A percentile compares a stretch with the other conserved stretches of the same genome.
These are phyloP conservation scores for Corydoras maculifer DNA, from an alignment of 2,113 vertebrate species.

Conservation along the genomic window DNA sequence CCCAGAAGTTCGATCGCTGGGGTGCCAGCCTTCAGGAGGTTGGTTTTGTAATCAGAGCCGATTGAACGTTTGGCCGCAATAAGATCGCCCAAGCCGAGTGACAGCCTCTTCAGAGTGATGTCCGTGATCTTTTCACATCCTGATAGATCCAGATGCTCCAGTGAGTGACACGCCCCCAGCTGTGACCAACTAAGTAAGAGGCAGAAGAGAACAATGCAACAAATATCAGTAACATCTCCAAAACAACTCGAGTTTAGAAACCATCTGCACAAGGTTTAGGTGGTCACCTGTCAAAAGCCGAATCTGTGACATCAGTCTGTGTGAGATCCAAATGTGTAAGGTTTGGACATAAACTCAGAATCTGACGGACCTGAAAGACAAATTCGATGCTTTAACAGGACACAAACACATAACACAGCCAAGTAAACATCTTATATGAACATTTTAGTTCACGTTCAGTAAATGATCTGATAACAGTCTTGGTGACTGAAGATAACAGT, in stretches of 20 bases:
- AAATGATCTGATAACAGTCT: no score
- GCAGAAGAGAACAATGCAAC: no score
- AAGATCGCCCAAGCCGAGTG: conserved; percentile 78
- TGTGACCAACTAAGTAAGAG: conserved; percentile 72
- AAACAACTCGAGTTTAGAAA: background rate
- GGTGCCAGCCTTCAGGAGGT: conserved; percentile 57
- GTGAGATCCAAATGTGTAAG: conserved; percentile 89
- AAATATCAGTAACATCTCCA: background rate
- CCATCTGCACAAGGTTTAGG: background rate
- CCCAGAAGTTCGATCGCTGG: conserved; percentile 55
- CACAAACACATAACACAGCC: background rate
- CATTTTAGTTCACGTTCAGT: no score
- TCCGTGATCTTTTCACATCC: conserved; percentile 94
- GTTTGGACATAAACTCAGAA: conserved; percentile 88
- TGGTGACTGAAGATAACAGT: no score
- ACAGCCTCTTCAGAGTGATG: conserved; percentile 78
- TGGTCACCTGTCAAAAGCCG: conserved; percentile 63
- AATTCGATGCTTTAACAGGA: background rate
- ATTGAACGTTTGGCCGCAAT: conserved; percentile 45
- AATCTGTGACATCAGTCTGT: conserved; percentile 83
- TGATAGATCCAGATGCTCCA: conserved; percentile 87
- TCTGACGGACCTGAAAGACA: conserved; percentile 78
- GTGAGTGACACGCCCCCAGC: conserved; percentile 72
- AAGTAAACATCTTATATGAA: no score
- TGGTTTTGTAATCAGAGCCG: conserved; percentile 42